Conservation (phyloP, 2,113 vertebrate genomes). For the Meriones unguiculatus region DNA sequence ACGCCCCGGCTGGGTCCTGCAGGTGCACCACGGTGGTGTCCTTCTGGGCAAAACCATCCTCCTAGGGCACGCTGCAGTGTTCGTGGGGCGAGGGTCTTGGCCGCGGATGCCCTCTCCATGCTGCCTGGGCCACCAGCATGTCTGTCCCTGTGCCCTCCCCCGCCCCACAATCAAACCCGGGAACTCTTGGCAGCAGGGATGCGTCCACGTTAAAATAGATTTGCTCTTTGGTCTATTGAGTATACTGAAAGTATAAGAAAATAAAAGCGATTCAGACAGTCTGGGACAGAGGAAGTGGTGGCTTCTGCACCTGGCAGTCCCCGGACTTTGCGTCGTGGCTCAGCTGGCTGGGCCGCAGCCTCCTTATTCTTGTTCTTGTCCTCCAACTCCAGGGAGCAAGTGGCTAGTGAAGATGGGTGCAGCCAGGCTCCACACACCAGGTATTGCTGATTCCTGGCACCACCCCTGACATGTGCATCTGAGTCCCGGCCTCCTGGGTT, state of each 20-base stretch:
- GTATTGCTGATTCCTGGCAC: constrained; percentile 86
- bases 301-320: constrained; percentile 83
- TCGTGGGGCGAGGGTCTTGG: constrained; percentile 74
- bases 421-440: constrained; percentile 83
- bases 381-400: constrained; percentile 21
- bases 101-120: constrained; percentile 69
- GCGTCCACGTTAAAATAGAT: constrained; percentile 89
- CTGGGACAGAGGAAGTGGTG: constrained; percentile 89
- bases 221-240: constrained; percentile 99
- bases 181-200: constrained; percentile 84
- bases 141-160: constrained; percentile 83
- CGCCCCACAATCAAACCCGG: constrained; percentile 77
- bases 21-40: constrained; percentile 50
- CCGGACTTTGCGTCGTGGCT: constrained; percentile 84
- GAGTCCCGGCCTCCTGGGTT: constrained; percentile 81
- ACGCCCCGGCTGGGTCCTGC: constrained; percentile 77
- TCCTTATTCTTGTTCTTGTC: constrained; percentile 65
- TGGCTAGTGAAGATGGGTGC: constrained; percentile 75
- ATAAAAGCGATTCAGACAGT: constrained; percentile 95
- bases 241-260: constrained; percentile 93
- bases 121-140: constrained; percentile 78
- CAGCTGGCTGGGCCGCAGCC: constrained; percentile 83
- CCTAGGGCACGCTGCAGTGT: constrained; percentile 74
- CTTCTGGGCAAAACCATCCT: constrained; percentile 78
- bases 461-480: constrained; percentile 77